These are phyloP conservation scores for Buathra laborator DNA, from an alignment of 2,888 invertebrate genomes.

Conservation along the genomic window DNA sequence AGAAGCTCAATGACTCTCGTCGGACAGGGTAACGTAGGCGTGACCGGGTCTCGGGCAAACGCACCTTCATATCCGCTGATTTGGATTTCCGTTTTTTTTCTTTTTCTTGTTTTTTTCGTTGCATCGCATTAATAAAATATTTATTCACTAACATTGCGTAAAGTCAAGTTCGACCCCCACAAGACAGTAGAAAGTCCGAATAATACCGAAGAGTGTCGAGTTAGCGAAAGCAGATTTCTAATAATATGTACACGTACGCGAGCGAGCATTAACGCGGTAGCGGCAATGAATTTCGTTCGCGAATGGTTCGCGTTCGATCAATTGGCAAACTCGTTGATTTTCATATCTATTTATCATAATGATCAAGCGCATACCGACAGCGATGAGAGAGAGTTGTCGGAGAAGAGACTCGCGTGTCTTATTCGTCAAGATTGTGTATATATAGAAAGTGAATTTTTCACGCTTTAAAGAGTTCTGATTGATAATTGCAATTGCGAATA, in stretches of 20 bases:
- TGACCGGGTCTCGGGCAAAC: constrained; percentile 49
- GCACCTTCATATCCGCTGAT: constrained; percentile 41
- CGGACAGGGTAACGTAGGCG: constrained; percentile 39
- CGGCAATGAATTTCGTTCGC: constrained; percentile 36
- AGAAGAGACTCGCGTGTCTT: constrained; percentile 17
- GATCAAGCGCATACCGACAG: constrained; percentile 25
- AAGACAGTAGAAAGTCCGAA: constrained; percentile 72
- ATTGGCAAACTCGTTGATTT: constrained; percentile 27
- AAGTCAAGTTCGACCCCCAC: constrained; percentile 73
- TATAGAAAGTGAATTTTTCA: constrained; percentile 35
- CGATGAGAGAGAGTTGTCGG: constrained; percentile 45
- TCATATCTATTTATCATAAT: constrained; percentile 48
- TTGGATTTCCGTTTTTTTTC: constrained; percentile 26
- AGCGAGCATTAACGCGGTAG: constrained; percentile 10
- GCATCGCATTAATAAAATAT: constrained; percentile 40
- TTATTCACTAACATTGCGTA: constrained; percentile 67
- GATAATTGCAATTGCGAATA: constrained; percentile 26
- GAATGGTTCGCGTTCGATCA: constrained; percentile 32
- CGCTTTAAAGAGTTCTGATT: constrained; percentile 6
- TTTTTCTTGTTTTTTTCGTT: neutral
- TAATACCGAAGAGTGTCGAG: constrained; percentile 29
- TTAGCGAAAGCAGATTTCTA: constrained; percentile 70
- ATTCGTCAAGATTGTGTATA: neutral
- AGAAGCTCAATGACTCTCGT: constrained; percentile 35
- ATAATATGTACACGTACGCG: constrained; percentile 54